Conservation (phyloP, 2,113 vertebrate genomes). For the Peucedramus taeniatus region DNA sequence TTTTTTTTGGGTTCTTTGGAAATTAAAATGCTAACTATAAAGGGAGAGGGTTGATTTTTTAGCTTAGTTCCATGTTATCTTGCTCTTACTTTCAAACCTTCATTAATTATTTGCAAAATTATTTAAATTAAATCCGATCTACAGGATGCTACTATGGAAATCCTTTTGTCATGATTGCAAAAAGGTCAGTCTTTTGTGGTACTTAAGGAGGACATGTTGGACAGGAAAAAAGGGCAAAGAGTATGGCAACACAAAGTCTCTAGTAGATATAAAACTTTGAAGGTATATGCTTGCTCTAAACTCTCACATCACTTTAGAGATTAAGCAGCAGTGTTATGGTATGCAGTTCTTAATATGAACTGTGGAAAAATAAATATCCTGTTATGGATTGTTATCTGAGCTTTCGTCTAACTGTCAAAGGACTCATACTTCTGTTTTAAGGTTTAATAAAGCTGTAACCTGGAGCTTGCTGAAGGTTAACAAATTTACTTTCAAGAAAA, state of each 20-base stretch:
- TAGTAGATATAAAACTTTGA: not conserved
- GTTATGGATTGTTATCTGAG: not conserved
- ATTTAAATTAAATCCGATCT: not conserved
- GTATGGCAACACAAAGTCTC: not conserved
- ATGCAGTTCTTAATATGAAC: not conserved
- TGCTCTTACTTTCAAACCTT: not conserved
- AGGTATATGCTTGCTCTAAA: not conserved
- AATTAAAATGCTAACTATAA: not conserved
- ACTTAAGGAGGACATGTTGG: not conserved
- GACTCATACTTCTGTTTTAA: not conserved
- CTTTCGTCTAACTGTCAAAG: not conserved
- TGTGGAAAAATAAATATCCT: conserved; percentile 3
- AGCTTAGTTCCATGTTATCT: not conserved
- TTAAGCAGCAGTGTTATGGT: not conserved
- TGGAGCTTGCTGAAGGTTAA: not conserved
- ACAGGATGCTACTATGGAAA: not conserved
- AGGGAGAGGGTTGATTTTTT: not conserved
- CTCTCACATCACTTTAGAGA: not conserved
- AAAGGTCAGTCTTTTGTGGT: not conserved
- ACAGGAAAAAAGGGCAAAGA: not conserved
- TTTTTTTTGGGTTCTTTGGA: not conserved
- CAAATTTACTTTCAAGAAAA: not conserved
- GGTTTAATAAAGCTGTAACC: not conserved
- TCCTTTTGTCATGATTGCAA: not conserved
- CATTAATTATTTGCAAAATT: not conserved